These are phyloP conservation scores for Pan troglodytes DNA, from an alignment of 2,113 vertebrate genomes.

Conservation along the genomic window NHGRI_mPanTro3-v2.1_pri NC_072398.2:220787001-220787500, in stretches of 20 bases:
- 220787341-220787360: background rate
- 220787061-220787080: background rate
- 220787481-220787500: too few relatives aligned
- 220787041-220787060: background rate
- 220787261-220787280: slow-evolving; percentile 24
- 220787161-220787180: background rate
- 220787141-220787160: background rate
- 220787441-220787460: background rate
- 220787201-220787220: slow-evolving; percentile 9
- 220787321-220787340: slow-evolving; percentile 32
- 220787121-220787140: background rate
- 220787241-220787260: background rate
- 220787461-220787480: background rate
- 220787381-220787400: background rate
- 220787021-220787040: background rate
- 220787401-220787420: background rate
- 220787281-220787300: background rate
- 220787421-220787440: background rate
- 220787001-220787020: background rate
- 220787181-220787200: background rate
- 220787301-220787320: slow-evolving; percentile 12
- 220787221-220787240: slow-evolving; percentile 36
- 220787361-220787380: background rate
- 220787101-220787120: background rate
- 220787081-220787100: background rate